A percentile compares a stretch with the other conserved stretches of the same genome.
phyloP scores from a whole-genome alignment of 2,113 vertebrate species.

The Pachycephala philippinensis region DNA sequence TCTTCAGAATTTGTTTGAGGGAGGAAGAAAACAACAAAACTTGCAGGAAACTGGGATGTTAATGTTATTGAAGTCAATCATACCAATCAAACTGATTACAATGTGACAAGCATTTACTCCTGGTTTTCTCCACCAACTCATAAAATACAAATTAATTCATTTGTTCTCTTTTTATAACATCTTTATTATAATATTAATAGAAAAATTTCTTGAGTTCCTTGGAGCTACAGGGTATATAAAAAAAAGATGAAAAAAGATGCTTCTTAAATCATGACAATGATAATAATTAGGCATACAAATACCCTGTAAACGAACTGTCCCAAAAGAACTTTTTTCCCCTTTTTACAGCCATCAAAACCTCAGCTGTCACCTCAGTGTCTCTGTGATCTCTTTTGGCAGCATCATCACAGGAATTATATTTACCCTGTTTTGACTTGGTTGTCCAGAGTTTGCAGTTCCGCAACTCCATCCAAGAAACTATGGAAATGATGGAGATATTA shows the following conservation, averaged over 20 bases:
- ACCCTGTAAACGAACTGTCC: background rate
- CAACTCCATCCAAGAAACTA: background rate
- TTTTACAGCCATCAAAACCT: background rate
- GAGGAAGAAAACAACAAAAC: background rate
- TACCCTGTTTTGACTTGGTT: background rate
- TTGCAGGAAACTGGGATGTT: background rate
- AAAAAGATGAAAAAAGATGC: background rate
- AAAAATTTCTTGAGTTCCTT: background rate
- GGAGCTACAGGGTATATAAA: background rate
- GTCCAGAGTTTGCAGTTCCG: background rate
- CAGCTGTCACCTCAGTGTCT: background rate
- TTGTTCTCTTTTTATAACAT: background rate
- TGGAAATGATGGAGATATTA: background rate
- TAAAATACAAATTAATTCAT: background rate
- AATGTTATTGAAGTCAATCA: background rate
- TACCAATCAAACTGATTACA: background rate
- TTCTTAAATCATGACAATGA: background rate
- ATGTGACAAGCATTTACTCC: background rate
- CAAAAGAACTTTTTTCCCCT: background rate
- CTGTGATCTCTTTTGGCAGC: background rate
- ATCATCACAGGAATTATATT: background rate
- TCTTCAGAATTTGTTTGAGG: background rate
- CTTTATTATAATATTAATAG: background rate
- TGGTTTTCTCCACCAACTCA: background rate
- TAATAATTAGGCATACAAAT: background rate